Conservation (phyloP, 2,888 invertebrate genomes). For the Limnephilus auricula region DNA sequence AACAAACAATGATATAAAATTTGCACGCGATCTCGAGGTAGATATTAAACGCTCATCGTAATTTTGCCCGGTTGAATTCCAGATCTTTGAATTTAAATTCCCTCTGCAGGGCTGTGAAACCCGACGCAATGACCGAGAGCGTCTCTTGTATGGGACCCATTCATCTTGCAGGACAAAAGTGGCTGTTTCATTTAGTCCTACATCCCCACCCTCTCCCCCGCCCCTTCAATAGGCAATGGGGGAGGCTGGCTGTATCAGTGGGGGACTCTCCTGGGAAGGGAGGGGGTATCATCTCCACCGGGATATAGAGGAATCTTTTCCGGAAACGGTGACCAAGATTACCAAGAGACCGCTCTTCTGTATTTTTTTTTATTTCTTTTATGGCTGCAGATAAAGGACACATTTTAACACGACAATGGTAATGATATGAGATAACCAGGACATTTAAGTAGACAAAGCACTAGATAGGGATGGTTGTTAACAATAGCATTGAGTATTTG, state of each 20-base stretch:
- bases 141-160: conserved; percentile 51
- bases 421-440: conserved; percentile 13
- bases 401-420: conserved; percentile 38
- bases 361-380: conserved; percentile 32
- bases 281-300: conserved; percentile 19
- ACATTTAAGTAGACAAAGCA: conserved; percentile 14
- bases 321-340: conserved; percentile 44
- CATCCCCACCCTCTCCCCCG: conserved; percentile 19
- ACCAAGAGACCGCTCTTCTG: conserved; percentile 14
- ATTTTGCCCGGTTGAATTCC: background rate
- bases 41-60: conserved; percentile 4
- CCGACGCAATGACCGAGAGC: conserved; percentile 58
- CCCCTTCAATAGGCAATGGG: background rate
- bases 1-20: background rate
- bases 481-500: conserved; percentile 4
- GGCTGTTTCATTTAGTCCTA: conserved; percentile 60
- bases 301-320: conserved; percentile 5
- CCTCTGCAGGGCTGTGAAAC: conserved; percentile 8
- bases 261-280: conserved; percentile 5
- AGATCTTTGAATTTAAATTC: conserved; percentile 23
- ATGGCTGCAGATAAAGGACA: conserved; percentile 24
- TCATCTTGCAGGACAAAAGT: conserved; percentile 63
- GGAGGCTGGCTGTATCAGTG: background rate
- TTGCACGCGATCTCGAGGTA: background rate
- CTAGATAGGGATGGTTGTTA: background rate